phyloP scores from a whole-genome alignment of 23 tunicate genomes.

The Clavelina lepadiformis region DNA sequence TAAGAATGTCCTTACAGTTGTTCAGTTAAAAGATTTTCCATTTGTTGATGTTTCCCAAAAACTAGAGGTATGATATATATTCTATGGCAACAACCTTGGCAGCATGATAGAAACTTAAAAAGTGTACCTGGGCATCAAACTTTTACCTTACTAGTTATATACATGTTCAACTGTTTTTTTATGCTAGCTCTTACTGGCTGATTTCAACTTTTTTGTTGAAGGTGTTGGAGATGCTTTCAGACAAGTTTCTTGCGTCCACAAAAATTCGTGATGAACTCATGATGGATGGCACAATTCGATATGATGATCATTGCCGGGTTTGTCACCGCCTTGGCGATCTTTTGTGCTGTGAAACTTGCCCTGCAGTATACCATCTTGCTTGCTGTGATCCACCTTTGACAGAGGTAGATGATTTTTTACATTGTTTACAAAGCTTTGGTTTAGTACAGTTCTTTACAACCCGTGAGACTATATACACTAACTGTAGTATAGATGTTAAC shows the following conservation, averaged over 20 bases:
- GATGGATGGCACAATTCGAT: constrained; percentile 84
- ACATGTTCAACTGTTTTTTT: too few species aligned
- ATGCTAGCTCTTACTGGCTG: too few species aligned
- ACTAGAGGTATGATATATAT: constrained; percentile 31
- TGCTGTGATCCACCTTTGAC: constrained; percentile 76
- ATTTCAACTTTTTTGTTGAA: constrained; percentile 17
- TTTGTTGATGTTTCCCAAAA: constrained; percentile 56
- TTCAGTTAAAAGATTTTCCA: constrained; percentile 51
- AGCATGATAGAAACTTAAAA: too few species aligned
- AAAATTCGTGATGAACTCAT: constrained; percentile 86
- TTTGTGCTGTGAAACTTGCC: constrained; percentile 89
- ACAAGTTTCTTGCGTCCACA: constrained; percentile 49
- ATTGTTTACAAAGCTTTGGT: neutral
- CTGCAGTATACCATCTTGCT: constrained; percentile 93
- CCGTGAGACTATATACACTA: too few species aligned
- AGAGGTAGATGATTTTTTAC: constrained; percentile 41
- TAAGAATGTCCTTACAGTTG: constrained; percentile 27
- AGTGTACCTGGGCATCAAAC: too few species aligned
- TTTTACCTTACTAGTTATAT: too few species aligned
- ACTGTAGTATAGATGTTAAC: too few species aligned
- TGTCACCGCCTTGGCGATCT: constrained; percentile 87
- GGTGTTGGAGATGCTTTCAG: constrained; percentile 67
- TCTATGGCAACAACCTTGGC: neutral
- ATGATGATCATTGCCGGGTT: constrained; percentile 88
- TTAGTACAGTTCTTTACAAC: neutral